phyloP scores from a whole-genome alignment of 1,140 invertebrate genomes.

The Patella vulgata region DNA sequence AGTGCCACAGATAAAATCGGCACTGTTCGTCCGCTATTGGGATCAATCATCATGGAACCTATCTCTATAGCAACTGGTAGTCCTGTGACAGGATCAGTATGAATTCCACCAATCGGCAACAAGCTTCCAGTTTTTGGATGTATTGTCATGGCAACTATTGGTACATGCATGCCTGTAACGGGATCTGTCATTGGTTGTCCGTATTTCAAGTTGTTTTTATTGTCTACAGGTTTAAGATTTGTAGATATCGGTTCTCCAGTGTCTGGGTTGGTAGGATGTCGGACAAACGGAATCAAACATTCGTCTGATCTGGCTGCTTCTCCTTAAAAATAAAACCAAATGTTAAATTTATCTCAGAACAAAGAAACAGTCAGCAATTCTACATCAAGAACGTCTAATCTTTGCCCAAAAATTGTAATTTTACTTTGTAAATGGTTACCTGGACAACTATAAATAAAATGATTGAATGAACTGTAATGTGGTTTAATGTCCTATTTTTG shows the following conservation, averaged over 20 bases:
- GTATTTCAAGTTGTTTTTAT: slow-evolving; percentile 51
- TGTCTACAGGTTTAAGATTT: slow-evolving; percentile 50
- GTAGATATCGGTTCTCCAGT: slow-evolving; percentile 45
- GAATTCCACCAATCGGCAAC: slow-evolving; percentile 58
- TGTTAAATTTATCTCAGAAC: no score
- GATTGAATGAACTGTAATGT: no score
- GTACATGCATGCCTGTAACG: slow-evolving; percentile 57
- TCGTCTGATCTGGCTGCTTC: slow-evolving; percentile 53
- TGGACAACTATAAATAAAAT: no score
- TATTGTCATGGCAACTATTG: slow-evolving; percentile 59
- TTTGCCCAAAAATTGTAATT: not conserved
- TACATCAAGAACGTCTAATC: not conserved
- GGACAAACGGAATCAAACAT: slow-evolving; percentile 57
- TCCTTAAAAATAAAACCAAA: slow-evolving; percentile 31
- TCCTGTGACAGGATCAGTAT: slow-evolving; percentile 58
- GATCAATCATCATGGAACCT: slow-evolving; percentile 62
- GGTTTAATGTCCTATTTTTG: no score
- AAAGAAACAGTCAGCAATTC: not conserved
- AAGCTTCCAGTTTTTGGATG: slow-evolving; percentile 57
- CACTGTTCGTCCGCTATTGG: slow-evolving; percentile 51
- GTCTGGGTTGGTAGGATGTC: slow-evolving; percentile 48
- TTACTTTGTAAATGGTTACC: not conserved
- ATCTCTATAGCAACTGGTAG: slow-evolving; percentile 56
- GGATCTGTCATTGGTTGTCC: slow-evolving; percentile 56
- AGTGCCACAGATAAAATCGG: slow-evolving; percentile 56